Evolutionary conservation across 2,888 invertebrate genomes (phyloP), one percentile per base, ranked within the genome.

Genomic region (Rutpela maculata): DNA sequence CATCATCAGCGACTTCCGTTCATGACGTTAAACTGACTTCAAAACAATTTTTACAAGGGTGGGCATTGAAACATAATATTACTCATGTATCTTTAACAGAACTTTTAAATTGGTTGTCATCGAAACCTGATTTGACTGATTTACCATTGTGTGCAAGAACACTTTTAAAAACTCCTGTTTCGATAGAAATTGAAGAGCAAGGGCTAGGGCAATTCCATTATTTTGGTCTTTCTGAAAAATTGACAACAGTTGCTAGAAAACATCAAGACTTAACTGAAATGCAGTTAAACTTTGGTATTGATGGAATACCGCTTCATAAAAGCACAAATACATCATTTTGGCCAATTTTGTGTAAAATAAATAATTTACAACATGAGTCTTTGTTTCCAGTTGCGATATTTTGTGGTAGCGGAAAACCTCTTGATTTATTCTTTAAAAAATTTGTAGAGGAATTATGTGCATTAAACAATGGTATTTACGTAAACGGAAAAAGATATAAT

Each of bases 31-130:
- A 35, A 35, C 4, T 9, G 9, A 55, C 5, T 55, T 12, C 59
- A 59, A 10, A 59, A 59, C 12, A 2, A 22, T 77, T 77, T 70
- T 70, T 77, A 26, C 19, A n/a, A 56, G 57, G 43, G 15, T 78
- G 78, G 78, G 43, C 78, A n/a, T 43, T 77, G 26, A 26, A 70
- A 12, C 38, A 74, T 66, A 77, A 77, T 63, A 71, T 78, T 38
- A 69, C 71, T 11, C 78, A 78, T 68, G 9, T 10, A 56, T 70
- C 74, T 60, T 31, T 78, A 17, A 63, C 69, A 1, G 59, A 77
- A 18, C 74, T 74, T 50, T 67, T 76, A n/a, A 68, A 68, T 55
- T 76, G 72, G 67, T 60, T 76, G 26, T 68, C 50, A 19, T 62
- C 72, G n/a, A 50, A 71, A 11, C 71, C 71, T 12, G 43, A 59